Base-by-base conservation (phyloP, 2,888 invertebrate species). In the Syrista parreyssii region DNA sequence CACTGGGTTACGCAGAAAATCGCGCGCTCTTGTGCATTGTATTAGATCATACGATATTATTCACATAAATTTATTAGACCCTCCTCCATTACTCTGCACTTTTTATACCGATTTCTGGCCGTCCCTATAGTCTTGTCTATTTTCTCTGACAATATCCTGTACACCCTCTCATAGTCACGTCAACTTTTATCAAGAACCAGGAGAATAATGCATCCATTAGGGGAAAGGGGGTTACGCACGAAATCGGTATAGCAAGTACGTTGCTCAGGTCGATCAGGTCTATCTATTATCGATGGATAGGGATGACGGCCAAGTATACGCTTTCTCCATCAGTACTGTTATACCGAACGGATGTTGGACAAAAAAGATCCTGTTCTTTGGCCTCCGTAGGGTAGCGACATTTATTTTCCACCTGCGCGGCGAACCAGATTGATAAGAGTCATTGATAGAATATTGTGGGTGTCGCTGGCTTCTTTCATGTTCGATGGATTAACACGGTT, bases 1-100 rank as follows among this genome's bases (percentile, higher is more conserved):
- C 77, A 77, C 69, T 72, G 78, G 40, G 78, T 78, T 78, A 75
- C 75, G 78, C 72, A 75, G 69, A 75, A 77, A 75, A 77, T 55
- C 75, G 33, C 77, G 15, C 31, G 71, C 23, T 55, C 55, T 55
- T 55, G 23, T 55, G 23, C 55, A 55, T 55, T 55, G 23, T 55
- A 55, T 55, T 55, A 23, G 55, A 55, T 55, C 55, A 23, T 23
- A 9, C 55, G 55, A 55, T 55, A 55, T 55, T 55, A 55, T 55
- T 55, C 55, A 23, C 55, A 55, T 55, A 55, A 55, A 55, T 55
- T 55, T 55, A 55, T 55, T 55, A 55, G 55, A 55, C 55, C 55
- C 55, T 55, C 55, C 23, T 55, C 55, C 55, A 55, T 55, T 55
- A 23, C 55, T 23, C 23, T 55, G 55, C 55, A 55, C 55, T 55